These are phyloP conservation scores for Semicossyphus pulcher DNA, from an alignment of 2,113 vertebrate species.

Conservation along the genomic window DNA sequence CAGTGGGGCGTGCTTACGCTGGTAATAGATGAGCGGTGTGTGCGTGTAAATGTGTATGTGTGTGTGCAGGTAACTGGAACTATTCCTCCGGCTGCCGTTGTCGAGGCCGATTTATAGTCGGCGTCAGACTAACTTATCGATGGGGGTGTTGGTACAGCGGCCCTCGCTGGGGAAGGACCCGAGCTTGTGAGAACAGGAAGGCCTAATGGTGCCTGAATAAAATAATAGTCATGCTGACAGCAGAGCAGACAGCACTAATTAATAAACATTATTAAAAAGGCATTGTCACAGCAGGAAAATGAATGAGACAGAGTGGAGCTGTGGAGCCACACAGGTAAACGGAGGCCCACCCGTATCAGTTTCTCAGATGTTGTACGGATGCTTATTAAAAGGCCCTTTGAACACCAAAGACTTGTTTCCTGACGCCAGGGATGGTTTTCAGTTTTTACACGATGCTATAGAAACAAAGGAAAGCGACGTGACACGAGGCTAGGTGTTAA, in stretches of 20 bases:
- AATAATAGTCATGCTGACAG: conserved; percentile 70
- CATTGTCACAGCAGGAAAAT: conserved; percentile 49
- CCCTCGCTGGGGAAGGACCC: background rate
- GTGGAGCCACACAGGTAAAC: background rate
- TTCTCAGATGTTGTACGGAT: background rate
- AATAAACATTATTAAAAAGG: conserved; percentile 61
- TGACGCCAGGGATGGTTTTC: no score
- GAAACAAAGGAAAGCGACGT: no score
- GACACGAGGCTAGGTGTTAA: no score
- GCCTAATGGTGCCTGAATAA: conserved; percentile 78
- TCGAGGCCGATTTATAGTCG: background rate
- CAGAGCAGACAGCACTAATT: conserved; percentile 19
- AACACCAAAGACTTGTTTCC: no score
- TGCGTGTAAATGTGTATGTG: conserved; percentile 14
- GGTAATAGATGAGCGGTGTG: conserved; percentile 12
- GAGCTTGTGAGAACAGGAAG: conserved; percentile 30
- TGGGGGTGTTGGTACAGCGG: background rate
- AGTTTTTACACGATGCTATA: no score
- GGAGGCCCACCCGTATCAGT: background rate
- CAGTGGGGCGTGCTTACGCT: conserved; percentile 17
- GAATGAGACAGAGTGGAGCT: background rate
- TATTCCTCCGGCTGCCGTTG: conserved; percentile 30
- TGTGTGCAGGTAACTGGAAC: conserved; percentile 34
- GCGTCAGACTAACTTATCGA: conserved; percentile 6
- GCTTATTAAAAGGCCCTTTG: no score